Base-by-base conservation (phyloP, 2,797 vertebrate genomes). In the Platalea minor region DNA sequence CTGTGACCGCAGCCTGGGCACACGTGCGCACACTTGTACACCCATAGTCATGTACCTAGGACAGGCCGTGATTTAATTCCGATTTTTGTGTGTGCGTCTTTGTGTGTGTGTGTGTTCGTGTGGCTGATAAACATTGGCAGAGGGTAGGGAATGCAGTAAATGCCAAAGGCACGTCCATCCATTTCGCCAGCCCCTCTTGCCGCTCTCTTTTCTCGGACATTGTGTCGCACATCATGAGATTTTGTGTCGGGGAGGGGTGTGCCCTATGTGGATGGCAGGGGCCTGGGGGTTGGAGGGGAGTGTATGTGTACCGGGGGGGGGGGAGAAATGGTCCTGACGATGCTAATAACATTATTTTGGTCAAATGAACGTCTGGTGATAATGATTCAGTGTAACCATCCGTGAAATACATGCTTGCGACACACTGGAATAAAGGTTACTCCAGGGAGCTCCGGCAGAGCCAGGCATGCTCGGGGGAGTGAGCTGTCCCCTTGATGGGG, bases 381-480 rank as follows among this genome's bases (percentile, higher is more conserved):
- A 98, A 98, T 98, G 98, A 98, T 98, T 97, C 96, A 92, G 97
- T 98, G 97, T 98, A 98, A 98, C 98, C 98, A 98, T 98, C 98
- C 98, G 95, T 98, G 98, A 98, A 98, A 98, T 98, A 91, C 96
- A 96, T 96, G 97, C 98, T 98, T 98, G 98, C 96, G 76, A 98
- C 96, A 97, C 94, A 97, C 84, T 91, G 93, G 96, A 97, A 98
- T 97, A 97, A 97, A 97, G 97, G 97, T 97, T 98, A 96, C 90
- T 76, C 93, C 37, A 93, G 97, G 97, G 97, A 96, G 93, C 96
- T 92, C 91, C 0, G 46, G 80, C 96, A 85, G 93, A 97, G 77
- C 88, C 92, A 91, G 96, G 95, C 95, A 48, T 88, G 95, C 97
- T 97, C 24, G 18, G 88, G 97, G 97, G 97, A 97, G 80, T 31